Conservation (phyloP, 1,140 invertebrate species). For the Heliconius congener region DNA sequence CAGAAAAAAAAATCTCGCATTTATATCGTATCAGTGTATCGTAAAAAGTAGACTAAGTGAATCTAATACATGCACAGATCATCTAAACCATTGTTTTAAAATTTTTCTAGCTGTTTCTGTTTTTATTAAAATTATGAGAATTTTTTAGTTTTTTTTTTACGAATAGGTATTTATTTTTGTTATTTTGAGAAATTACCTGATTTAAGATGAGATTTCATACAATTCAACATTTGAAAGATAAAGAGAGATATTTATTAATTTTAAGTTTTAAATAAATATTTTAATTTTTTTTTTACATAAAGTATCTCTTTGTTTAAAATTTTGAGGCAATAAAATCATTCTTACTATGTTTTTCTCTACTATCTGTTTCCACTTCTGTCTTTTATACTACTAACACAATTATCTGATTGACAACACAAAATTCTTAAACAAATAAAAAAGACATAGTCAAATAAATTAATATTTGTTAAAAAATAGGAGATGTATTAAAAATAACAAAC, state of each 20-base stretch:
- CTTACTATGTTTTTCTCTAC: no score
- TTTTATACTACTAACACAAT: no score
- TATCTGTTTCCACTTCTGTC: no score
- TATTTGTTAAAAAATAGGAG: not conserved
- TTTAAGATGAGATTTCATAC: no score
- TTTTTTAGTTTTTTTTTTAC: not conserved
- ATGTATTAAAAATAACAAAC: not conserved
- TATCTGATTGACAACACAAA: no score
- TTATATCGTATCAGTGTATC: not conserved
- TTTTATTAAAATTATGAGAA: not conserved
- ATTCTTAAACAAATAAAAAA: not conserved
- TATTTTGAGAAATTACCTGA: no score
- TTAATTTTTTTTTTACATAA: no score
- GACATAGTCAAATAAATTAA: not conserved
- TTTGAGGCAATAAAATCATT: no score
- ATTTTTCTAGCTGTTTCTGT: not conserved
- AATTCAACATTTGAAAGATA: no score
- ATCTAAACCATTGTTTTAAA: not conserved
- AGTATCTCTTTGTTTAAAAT: no score
- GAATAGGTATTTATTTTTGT: not conserved
- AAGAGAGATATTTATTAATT: no score
- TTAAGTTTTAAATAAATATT: no score
- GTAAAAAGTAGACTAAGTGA: constrained; percentile 6
- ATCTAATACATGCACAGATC: not conserved
- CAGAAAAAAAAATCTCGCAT: not conserved